phyloP scores from a whole-genome alignment of 2,888 invertebrate genomes.

The Drosophila suboccidentalis region DNA sequence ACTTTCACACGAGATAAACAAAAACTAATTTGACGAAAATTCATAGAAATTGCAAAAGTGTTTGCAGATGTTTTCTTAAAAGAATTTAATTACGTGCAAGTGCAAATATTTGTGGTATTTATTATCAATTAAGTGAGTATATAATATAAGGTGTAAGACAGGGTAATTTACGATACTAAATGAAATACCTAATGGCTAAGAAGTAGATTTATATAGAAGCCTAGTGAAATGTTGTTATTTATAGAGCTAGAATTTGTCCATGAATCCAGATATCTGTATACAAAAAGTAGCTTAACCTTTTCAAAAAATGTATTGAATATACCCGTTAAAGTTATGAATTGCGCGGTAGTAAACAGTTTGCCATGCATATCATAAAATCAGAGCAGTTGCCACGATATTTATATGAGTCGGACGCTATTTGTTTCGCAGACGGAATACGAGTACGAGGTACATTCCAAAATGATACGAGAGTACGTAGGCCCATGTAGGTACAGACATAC shows the following conservation, averaged over 20 bases:
- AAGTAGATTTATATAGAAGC: neutral
- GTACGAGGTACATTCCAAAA: conserved; percentile 43
- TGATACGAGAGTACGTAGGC: conserved; percentile 28
- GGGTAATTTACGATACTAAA: neutral
- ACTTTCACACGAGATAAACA: conserved; percentile 40
- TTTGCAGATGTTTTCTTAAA: conserved; percentile 43
- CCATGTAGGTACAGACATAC: conserved; percentile 30
- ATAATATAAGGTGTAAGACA: conserved; percentile 1
- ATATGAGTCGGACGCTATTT: conserved; percentile 36
- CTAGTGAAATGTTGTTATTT: neutral
- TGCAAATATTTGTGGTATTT: conserved; percentile 43
- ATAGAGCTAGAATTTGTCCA: neutral
- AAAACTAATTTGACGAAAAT: conserved; percentile 29
- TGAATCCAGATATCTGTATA: too few species aligned
- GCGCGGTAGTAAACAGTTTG: conserved; percentile 51
- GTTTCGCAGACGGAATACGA: conserved; percentile 44
- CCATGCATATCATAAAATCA: conserved; percentile 71
- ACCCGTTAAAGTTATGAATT: conserved; percentile 18
- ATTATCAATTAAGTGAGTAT: conserved; percentile 42
- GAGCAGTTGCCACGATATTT: conserved; percentile 50
- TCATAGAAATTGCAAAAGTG: conserved; percentile 25
- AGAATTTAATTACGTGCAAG: conserved; percentile 43
- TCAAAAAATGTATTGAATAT: neutral
- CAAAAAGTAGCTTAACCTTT: neutral
- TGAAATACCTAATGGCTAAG: neutral